Evolutionary conservation across 2,888 invertebrate genomes (phyloP), one percentile per base, ranked within the genome.

Genomic region (Orchesella flavescens): DNA sequence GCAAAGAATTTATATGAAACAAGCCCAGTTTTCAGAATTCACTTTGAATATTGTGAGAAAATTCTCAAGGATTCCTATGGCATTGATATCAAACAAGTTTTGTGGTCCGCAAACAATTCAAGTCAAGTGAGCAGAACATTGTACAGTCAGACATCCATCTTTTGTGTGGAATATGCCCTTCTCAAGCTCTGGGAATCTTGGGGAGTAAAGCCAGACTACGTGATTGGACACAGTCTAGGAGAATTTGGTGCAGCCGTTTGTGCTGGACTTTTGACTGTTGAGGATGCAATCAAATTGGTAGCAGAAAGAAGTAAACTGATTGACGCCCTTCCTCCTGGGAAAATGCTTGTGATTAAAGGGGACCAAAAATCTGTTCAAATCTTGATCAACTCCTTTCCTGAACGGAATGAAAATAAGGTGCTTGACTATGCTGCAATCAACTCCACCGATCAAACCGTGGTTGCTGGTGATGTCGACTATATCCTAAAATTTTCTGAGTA

Each of bases 401-500:
- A 69, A 5, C 9, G 4, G 21, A 5, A 49, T 13, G 9, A 4
- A 43, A 5, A 43, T 13, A 21, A 81, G 61, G 84, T 78, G 24
- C 17, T 72, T 61, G n/a, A n/a, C n/a, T n/a, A n/a, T n/a, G 84
- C 84, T 24, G 84, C 84, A 17, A 44, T 82, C 13, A 84, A 84
- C 44, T 82, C 84, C 10, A 1, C 57, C 1, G 82, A 84, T 9
- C 81, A 84, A 69, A 75, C 75, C 12, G 84, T 84, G 1, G 59
- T 84, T n/a, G 75, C 81, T 23, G 80, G 80, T 10, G 55, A 53
- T 13, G 34, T 19, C 10, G 17, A 61, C 0, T 19, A 24, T n/a
- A 34, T 80, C 43, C 21, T 34, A 4, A 34, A 43, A 1, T 80
- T 80, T 24, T 49, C 34, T 9, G 53, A 72, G 44, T 55, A 43